Conservation (phyloP, 2,888 invertebrate species). For the Scaptomyza parva region DNA sequence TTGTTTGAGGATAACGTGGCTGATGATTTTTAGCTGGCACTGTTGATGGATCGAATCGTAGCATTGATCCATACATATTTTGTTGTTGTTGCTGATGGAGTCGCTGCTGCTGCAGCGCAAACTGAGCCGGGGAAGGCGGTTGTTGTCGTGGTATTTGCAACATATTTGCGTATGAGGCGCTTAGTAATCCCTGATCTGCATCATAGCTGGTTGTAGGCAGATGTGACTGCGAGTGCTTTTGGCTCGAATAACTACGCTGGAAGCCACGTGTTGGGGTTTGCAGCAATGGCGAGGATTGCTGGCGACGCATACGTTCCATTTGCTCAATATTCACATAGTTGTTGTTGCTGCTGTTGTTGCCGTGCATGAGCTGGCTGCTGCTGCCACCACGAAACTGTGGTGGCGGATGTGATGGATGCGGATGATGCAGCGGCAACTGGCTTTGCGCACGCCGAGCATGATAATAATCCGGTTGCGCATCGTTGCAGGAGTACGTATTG, state of each 20-base stretch:
- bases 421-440: constrained; percentile 74
- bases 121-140: constrained; percentile 68
- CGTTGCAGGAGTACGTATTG: constrained; percentile 82
- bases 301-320: constrained; percentile 85
- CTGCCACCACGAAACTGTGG: constrained; percentile 61
- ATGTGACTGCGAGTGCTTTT: constrained; percentile 72
- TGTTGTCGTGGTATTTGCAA: constrained; percentile 68
- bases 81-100: constrained; percentile 51
- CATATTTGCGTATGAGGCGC: constrained; percentile 76
- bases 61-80: constrained; percentile 62
- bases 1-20: constrained; percentile 59
- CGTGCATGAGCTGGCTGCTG: constrained; percentile 60
- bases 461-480: constrained; percentile 82
- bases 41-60: constrained; percentile 62
- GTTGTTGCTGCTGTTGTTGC: constrained; percentile 72
- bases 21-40: constrained; percentile 63
- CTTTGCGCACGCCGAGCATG: constrained; percentile 83
- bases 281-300: constrained; percentile 83
- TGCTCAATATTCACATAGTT: constrained; percentile 87
- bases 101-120: constrained; percentile 68
- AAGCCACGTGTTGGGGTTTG: constrained; percentile 81
- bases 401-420: constrained; percentile 29
- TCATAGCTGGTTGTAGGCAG: constrained; percentile 76
- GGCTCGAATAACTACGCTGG: constrained; percentile 83
- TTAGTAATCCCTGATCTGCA: constrained; percentile 61